A percentile compares a stretch with the other conserved stretches of the same genome.
Evolutionary conservation across 1,140 invertebrate genomes (phyloP).

Genomic region (Drusus annulatus): DNA sequence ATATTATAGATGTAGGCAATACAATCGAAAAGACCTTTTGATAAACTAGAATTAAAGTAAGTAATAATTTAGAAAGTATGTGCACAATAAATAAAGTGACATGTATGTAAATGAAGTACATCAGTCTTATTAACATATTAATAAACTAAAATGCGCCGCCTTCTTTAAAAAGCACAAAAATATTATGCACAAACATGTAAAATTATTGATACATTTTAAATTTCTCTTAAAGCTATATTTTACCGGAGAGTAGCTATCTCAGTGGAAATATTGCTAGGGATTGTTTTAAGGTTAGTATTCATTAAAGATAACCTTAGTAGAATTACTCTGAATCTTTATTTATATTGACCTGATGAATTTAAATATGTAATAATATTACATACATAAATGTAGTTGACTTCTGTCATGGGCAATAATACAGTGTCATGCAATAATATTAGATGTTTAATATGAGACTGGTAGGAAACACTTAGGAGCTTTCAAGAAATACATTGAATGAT

Average conservation of each 20-base stretch:
- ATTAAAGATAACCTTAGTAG: background rate
- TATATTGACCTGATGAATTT: background rate
- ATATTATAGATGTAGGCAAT: background rate
- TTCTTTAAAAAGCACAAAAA: slow-evolving; percentile 20
- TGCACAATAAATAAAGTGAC: background rate
- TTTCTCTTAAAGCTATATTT: slow-evolving; percentile 50
- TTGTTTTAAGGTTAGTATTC: background rate
- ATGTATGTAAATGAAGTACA: slow-evolving; percentile 30
- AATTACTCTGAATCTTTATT: background rate
- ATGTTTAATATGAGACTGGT: too few species aligned
- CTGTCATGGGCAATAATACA: too few species aligned
- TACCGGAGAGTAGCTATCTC: slow-evolving; percentile 47
- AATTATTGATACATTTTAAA: slow-evolving; percentile 21
- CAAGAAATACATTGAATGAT: too few species aligned
- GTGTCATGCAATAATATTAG: too few species aligned
- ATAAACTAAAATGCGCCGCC: background rate
- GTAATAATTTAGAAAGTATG: too few species aligned
- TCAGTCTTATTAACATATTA: slow-evolving; percentile 36
- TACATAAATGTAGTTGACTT: too few species aligned
- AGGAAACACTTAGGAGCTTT: too few species aligned
- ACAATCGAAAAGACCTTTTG: too few species aligned
- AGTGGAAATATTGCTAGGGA: slow-evolving; percentile 42
- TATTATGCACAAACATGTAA: background rate
- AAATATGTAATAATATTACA: too few species aligned
- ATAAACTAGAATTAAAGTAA: too few species aligned